phyloP scores from a whole-genome alignment of 1,140 invertebrate species.

The Drosophila watanabei region DNA sequence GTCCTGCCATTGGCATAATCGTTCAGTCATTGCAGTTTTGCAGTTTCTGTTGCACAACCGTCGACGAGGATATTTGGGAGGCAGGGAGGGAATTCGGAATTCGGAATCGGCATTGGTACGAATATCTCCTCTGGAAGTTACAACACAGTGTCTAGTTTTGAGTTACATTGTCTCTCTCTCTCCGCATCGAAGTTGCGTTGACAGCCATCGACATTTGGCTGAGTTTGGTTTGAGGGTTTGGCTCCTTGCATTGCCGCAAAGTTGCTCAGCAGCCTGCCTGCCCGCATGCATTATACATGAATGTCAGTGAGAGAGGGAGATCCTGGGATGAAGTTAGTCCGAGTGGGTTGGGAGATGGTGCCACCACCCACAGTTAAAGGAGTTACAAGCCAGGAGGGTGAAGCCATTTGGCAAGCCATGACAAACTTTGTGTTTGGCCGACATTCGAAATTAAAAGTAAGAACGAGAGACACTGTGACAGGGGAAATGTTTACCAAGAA shows the following conservation, averaged over 20 bases:
- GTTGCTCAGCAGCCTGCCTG: constrained; percentile 23
- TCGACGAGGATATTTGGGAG: background rate
- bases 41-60: constrained; percentile 62
- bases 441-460: constrained; percentile 65
- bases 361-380: background rate
- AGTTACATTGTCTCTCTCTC: constrained; percentile 68
- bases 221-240: constrained; percentile 44
- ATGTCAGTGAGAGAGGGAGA: background rate
- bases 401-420: constrained; percentile 56
- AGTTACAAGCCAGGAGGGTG: background rate
- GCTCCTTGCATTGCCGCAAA: constrained; percentile 26
- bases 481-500: background rate
- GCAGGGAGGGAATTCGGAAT: background rate
- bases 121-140: constrained; percentile 22
- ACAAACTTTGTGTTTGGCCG: constrained; percentile 76
- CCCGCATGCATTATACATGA: constrained; percentile 72
- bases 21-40: constrained; percentile 78
- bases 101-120: constrained; percentile 2
- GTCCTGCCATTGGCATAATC: constrained; percentile 77
- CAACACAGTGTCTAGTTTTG: constrained; percentile 76
- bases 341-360: background rate
- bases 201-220: constrained; percentile 60
- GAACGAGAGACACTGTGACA: constrained; percentile 5
- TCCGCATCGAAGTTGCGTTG: constrained; percentile 76
- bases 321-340: background rate